phyloP scores from a whole-genome alignment of 1,140 invertebrate species.

The Drosophila ogumai region DNA sequence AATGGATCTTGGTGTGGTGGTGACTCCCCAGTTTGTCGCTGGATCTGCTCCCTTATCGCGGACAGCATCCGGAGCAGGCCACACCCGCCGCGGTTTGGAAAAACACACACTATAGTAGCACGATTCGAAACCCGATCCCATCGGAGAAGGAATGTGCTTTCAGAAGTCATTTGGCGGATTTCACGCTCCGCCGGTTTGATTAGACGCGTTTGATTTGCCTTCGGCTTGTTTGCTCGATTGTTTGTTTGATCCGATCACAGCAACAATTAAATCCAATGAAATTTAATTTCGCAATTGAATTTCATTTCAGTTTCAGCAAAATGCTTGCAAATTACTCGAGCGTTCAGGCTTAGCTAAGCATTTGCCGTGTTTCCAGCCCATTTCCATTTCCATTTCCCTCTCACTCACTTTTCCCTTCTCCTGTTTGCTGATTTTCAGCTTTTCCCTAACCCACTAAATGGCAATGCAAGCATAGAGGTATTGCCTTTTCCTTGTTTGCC shows the following conservation, averaged over 20 bases:
- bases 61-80: slow-evolving; percentile 46
- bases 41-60: slow-evolving; percentile 19
- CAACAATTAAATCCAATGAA: slow-evolving; percentile 64
- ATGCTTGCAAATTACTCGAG: slow-evolving; percentile 64
- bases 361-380: slow-evolving; percentile 14
- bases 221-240: slow-evolving; percentile 22
- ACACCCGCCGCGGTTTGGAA: slow-evolving; percentile 34
- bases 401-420: slow-evolving; percentile 30
- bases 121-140: slow-evolving; percentile 29
- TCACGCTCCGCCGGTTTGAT: slow-evolving; percentile 53
- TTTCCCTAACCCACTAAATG: slow-evolving; percentile 24
- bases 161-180: slow-evolving; percentile 60
- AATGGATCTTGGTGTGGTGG: neutral
- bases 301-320: slow-evolving; percentile 57
- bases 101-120: neutral
- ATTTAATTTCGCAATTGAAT: slow-evolving; percentile 58
- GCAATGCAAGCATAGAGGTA: neutral
- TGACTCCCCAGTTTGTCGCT: neutral
- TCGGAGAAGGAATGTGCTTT: slow-evolving; percentile 29
- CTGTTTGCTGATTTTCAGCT: slow-evolving; percentile 19
- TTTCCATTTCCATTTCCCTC: slow-evolving; percentile 23
- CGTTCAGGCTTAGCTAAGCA: slow-evolving; percentile 54
- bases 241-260: slow-evolving; percentile 59
- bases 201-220: slow-evolving; percentile 41
- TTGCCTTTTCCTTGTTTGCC: slow-evolving; percentile 26